A percentile compares a stretch with the other conserved stretches of the same genome.
phyloP scores from a whole-genome alignment of 2,888 invertebrate genomes.

The Theristus sp. region DNA sequence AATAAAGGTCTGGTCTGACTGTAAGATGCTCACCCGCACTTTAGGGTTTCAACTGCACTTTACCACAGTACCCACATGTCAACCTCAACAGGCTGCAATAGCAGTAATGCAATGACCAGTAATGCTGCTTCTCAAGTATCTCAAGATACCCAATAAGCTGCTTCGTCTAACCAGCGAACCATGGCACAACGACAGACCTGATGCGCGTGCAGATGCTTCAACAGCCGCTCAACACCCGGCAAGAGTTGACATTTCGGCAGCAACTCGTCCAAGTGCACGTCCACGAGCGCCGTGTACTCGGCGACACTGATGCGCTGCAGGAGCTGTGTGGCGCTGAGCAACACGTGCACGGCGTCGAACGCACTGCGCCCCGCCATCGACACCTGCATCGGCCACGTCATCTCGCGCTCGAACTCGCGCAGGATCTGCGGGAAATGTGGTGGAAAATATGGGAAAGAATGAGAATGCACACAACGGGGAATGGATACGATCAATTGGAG shows the following conservation, averaged over 20 bases:
- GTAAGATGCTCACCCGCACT: no score
- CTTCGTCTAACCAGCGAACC: neutral
- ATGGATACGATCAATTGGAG: no score
- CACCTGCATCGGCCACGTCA: slow-evolving; percentile 58
- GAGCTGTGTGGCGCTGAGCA: slow-evolving; percentile 40
- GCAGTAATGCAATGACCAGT: no score
- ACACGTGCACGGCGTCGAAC: slow-evolving; percentile 42
- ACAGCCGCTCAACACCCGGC: slow-evolving; percentile 56
- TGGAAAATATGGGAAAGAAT: no score
- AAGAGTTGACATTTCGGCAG: slow-evolving; percentile 45
- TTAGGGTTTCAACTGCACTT: no score
- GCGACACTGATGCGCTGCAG: slow-evolving; percentile 43
- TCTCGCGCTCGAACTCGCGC: slow-evolving; percentile 48
- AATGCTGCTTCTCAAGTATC: no score
- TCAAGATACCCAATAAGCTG: no score
- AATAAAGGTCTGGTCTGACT: no score
- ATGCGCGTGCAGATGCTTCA: slow-evolving; percentile 50
- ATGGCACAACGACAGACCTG: slow-evolving; percentile 26
- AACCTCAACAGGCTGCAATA: no score
- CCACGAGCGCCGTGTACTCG: slow-evolving; percentile 42
- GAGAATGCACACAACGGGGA: no score
- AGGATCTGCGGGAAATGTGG: neutral
- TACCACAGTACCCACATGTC: no score
- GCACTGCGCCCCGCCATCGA: slow-evolving; percentile 50
- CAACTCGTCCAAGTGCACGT: slow-evolving; percentile 40